Percentiles rank a stretch among this genome's conserved stretches.
Conservation (phyloP, 1,140 invertebrate species). For the Paralvinella palmiformis region DNA sequence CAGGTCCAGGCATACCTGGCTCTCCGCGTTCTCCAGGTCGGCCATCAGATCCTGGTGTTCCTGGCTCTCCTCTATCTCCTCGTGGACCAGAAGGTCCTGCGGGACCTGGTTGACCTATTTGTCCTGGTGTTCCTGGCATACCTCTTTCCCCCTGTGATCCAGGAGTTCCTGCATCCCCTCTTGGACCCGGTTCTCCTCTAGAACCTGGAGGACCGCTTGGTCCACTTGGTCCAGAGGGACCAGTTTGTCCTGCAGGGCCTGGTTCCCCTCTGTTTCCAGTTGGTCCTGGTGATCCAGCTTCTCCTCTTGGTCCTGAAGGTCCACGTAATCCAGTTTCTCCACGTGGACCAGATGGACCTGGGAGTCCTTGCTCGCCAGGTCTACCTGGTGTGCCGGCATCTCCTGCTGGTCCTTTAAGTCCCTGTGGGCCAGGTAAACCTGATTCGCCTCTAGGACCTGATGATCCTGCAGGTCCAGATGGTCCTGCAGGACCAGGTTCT, state of each 20-base stretch:
- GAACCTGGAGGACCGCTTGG: conserved; percentile 12
- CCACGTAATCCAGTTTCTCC: conserved; percentile 26
- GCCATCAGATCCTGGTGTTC: conserved; percentile 14
- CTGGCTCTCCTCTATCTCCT: conserved; percentile 15
- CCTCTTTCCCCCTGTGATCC: conserved; percentile 24
- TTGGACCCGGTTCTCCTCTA: conserved; percentile 9
- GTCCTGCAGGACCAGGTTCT: conserved; percentile 6
- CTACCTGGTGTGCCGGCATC: conserved; percentile 8
- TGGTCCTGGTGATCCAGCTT: conserved; percentile 11
- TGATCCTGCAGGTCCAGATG: conserved; percentile 1
- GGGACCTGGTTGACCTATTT: too few relatives aligned
- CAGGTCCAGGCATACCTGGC: conserved; percentile 11
- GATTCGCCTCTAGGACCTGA: background rate
- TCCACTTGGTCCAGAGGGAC: conserved; percentile 13
- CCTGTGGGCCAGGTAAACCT: conserved; percentile 4
- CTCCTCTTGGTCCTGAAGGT: conserved; percentile 12
- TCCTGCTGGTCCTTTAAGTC: background rate
- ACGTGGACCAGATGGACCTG: background rate
- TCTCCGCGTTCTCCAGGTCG: conserved; percentile 7
- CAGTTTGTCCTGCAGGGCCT: conserved; percentile 6
- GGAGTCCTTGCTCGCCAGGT: background rate
- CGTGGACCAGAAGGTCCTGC: conserved; percentile 10
- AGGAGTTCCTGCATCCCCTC: conserved; percentile 47
- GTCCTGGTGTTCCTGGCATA: conserved; percentile 36
- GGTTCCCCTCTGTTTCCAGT: conserved; percentile 15